Percentiles rank a stretch among this genome's conserved stretches.
Evolutionary conservation across 1,140 invertebrate species (phyloP).

Genomic region (Drosophila nikananu): DNA sequence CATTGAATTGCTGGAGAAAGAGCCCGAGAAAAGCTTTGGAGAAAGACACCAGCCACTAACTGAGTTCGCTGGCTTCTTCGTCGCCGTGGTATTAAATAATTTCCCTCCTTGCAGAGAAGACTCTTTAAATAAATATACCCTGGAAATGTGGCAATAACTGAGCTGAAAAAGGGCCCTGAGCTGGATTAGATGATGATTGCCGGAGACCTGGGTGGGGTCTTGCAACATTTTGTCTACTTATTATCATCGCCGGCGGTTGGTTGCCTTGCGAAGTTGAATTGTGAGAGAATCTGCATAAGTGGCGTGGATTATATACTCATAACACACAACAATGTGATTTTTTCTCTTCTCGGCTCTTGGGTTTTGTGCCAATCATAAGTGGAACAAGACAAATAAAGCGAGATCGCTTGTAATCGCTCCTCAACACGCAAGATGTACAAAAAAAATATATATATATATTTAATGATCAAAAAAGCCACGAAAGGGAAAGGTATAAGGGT

Average conservation of each 20-base stretch:
- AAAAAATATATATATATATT: constrained; percentile 1
- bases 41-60: constrained; percentile 17
- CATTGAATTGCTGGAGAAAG: constrained; percentile 19
- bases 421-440: constrained; percentile 21
- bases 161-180: constrained; percentile 50
- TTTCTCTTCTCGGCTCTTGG: constrained; percentile 10
- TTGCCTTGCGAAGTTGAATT: constrained; percentile 46
- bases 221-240: constrained; percentile 46
- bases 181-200: constrained; percentile 73
- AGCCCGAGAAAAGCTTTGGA: constrained; percentile 23
- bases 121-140: constrained; percentile 46
- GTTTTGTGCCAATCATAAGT: constrained; percentile 43
- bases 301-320: constrained; percentile 47
- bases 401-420: constrained; percentile 37
- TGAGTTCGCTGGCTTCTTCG: constrained; percentile 30
- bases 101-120: constrained; percentile 39
- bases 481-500: background rate
- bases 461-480: background rate
- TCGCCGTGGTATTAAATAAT: constrained; percentile 59
- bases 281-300: constrained; percentile 69
- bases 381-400: constrained; percentile 53
- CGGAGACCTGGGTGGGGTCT: constrained; percentile 19
- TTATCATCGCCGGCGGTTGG: constrained; percentile 26
- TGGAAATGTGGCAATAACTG: constrained; percentile 52
- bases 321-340: constrained; percentile 38